Evolutionary conservation across 2,113 vertebrate genomes (phyloP).

Genomic region (Seriola quinqueradiata): DNA sequence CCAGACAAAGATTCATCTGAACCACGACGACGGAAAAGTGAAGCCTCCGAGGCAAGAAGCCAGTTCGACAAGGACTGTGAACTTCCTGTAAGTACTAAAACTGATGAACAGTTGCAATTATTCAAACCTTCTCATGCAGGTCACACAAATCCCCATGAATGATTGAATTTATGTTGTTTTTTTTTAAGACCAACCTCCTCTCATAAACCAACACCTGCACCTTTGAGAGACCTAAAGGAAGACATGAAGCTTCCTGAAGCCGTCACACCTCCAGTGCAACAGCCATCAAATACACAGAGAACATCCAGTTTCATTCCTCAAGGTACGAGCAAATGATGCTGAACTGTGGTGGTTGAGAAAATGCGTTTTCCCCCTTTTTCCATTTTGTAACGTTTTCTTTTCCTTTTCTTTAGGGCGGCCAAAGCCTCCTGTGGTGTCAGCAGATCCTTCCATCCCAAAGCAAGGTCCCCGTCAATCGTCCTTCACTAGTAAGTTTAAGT

Average conservation of each 20-base stretch:
- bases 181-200: neutral
- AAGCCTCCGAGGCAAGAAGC: neutral
- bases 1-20: neutral
- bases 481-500: no score
- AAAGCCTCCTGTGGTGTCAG: neutral
- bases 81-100: constrained; percentile 3
- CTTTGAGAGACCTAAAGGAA: neutral
- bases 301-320: no score
- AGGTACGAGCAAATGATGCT: neutral
- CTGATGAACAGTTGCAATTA: neutral
- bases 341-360: neutral
- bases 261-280: neutral
- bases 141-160: neutral
- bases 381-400: neutral
- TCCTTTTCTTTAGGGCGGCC: neutral
- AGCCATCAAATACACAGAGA: neutral
- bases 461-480: neutral
- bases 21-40: neutral
- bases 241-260: neutral
- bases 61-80: accelerated
- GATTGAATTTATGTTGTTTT: neutral
- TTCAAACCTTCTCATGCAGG: neutral
- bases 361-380: neutral
- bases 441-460: neutral
- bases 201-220: neutral